Percentiles rank a stretch among this genome's conserved stretches.
Evolutionary conservation across 2,888 invertebrate species (phyloP).

Genomic region (Neoascia interrupta): DNA sequence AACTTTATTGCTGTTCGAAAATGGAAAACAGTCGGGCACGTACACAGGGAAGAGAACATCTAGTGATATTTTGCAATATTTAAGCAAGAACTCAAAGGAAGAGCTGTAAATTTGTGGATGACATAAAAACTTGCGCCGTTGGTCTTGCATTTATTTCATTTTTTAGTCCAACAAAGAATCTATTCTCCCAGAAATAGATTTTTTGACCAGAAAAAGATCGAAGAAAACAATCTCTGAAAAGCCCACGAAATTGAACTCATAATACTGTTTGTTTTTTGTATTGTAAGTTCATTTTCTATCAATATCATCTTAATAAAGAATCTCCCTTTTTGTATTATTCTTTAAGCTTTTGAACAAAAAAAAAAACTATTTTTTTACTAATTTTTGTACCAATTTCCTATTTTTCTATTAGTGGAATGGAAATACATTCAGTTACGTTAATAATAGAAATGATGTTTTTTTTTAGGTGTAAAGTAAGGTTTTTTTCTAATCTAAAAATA

Average conservation of each 20-base stretch:
- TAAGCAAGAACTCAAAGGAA: slow-evolving; percentile 46
- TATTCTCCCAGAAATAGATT: too few species aligned
- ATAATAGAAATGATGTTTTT: not conserved
- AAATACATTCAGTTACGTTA: slow-evolving; percentile 24
- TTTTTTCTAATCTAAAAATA: too few species aligned
- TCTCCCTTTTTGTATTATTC: slow-evolving; percentile 8
- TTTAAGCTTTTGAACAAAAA: too few species aligned
- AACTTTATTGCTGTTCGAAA: slow-evolving; percentile 83
- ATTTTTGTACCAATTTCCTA: slow-evolving; percentile 9
- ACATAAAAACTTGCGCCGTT: not conserved
- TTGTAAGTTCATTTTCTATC: not conserved
- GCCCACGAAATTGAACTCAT: too few species aligned
- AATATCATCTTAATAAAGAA: not conserved
- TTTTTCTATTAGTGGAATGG: slow-evolving; percentile 8
- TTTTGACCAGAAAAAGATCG: too few species aligned
- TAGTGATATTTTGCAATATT: slow-evolving; percentile 80
- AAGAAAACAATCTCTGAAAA: too few species aligned
- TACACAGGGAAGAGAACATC: slow-evolving; percentile 82
- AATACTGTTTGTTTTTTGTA: not conserved
- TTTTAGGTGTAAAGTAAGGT: too few species aligned
- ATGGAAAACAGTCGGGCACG: slow-evolving; percentile 81
- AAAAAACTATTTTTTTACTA: slow-evolving; percentile 43
- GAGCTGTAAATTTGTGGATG: slow-evolving; percentile 35
- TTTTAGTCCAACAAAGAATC: not conserved
- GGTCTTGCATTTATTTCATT: slow-evolving; percentile 46